Evolutionary conservation across 2,888 invertebrate genomes (phyloP).

Genomic region (Tachina grossa): DNA sequence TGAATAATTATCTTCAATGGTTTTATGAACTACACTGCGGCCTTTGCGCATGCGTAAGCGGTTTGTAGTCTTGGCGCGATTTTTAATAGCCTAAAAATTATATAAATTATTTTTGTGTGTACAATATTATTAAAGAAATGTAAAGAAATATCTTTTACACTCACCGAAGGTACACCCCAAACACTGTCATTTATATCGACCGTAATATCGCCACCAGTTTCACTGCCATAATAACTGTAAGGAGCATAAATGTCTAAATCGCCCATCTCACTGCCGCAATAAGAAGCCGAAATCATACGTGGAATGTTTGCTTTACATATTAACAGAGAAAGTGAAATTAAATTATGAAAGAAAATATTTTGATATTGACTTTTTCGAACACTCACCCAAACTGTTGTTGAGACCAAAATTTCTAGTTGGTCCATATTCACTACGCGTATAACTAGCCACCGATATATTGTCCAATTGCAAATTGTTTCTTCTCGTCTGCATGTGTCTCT

Average conservation of each 20-base stretch:
- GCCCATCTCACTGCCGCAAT: conserved; percentile 91
- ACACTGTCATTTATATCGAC: conserved; percentile 82
- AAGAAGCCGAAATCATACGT: conserved; percentile 88
- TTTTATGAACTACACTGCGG: conserved; percentile 92
- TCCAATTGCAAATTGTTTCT: conserved; percentile 78
- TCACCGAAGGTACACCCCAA: conserved; percentile 82
- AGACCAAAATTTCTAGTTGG: conserved; percentile 79
- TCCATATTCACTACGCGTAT: conserved; percentile 82
- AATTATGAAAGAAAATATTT: neutral
- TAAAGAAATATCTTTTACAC: conserved; percentile 21
- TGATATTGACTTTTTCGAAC: neutral
- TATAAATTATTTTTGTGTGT: neutral
- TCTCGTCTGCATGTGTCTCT: conserved; percentile 74
- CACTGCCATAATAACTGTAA: conserved; percentile 88
- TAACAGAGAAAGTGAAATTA: neutral
- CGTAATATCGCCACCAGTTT: conserved; percentile 83
- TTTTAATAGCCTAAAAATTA: conserved; percentile 77
- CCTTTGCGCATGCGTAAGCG: conserved; percentile 90
- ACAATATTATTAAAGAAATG: conserved; percentile 8
- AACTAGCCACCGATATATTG: conserved; percentile 79
- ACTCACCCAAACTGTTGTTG: conserved; percentile 81
- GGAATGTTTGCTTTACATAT: conserved; percentile 81
- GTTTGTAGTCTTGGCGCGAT: conserved; percentile 83
- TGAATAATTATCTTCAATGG: conserved; percentile 94
- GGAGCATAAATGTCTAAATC: conserved; percentile 93